These are phyloP conservation scores for Limnephilus lunatus DNA, from an alignment of 2,888 invertebrate species.

Conservation along the genomic window DNA sequence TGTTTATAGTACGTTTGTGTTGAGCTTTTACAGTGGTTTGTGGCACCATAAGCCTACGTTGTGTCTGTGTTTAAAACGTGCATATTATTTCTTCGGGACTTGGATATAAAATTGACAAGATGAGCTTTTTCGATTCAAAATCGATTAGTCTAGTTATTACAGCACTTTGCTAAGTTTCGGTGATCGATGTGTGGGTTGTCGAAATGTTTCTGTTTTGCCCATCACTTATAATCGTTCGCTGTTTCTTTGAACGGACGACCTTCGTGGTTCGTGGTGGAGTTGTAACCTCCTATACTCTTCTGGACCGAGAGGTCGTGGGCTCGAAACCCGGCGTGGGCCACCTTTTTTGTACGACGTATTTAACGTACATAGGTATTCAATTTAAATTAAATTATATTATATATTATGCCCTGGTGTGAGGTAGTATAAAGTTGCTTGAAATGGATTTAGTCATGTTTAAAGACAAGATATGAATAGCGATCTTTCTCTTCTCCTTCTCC, in stretches of 20 bases:
- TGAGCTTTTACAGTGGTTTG: neutral
- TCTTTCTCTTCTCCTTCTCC: no score
- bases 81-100: neutral
- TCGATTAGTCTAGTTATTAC: neutral
- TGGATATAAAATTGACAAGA: neutral
- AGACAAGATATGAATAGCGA: no score
- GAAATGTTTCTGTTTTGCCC: neutral
- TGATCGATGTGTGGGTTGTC: neutral
- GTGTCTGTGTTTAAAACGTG: neutral
- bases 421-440: neutral
- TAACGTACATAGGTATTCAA: neutral
- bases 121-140: neutral
- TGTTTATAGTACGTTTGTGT: conserved; percentile 10
- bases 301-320: neutral
- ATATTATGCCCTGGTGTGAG: neutral
- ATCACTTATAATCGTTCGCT: neutral
- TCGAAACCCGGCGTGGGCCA: neutral
- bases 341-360: neutral
- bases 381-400: neutral
- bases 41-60: neutral
- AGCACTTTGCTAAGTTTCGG: neutral
- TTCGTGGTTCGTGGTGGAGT: neutral
- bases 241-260: neutral
- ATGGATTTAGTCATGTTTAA: neutral
- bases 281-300: neutral